A percentile compares a stretch with the other conserved stretches of the same genome.
Conservation (phyloP, 2,888 invertebrate species). For the Oscheius sp. region DNA sequence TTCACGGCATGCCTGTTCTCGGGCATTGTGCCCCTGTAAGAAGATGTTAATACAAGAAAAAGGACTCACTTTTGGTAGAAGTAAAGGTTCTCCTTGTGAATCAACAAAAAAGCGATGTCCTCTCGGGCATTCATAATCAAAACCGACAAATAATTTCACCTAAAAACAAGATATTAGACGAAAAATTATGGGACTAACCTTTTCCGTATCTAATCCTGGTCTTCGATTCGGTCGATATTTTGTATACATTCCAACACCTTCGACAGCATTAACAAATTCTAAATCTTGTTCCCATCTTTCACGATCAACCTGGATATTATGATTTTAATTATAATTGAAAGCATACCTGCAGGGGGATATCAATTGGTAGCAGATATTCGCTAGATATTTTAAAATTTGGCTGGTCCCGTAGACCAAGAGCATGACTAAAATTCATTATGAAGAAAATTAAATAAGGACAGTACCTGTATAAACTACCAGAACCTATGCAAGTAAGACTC, state of each 20-base stretch:
- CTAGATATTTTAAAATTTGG: conserved; percentile 90
- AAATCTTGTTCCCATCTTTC: conserved; percentile 32
- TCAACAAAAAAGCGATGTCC: conserved; percentile 92
- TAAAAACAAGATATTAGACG: conserved; percentile 29
- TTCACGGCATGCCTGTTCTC: conserved; percentile 23
- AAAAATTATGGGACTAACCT: not conserved
- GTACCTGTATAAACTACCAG: conserved; percentile 85
- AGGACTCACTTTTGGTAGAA: conserved; percentile 40
- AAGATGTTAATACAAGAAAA: not conserved
- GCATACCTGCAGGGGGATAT: conserved; percentile 77
- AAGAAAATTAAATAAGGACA: not conserved
- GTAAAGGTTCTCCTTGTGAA: conserved; percentile 44
- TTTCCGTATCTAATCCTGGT: conserved; percentile 11
- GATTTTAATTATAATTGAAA: not conserved
- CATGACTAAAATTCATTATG: conserved; percentile 44
- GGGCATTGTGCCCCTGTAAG: conserved; percentile 15
- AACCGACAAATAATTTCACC: conserved; percentile 82
- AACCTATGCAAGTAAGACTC: conserved; percentile 89
- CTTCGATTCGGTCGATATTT: conserved; percentile 10
- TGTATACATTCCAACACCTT: conserved; percentile 28
- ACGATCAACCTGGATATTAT: conserved; percentile 19
- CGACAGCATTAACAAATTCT: conserved; percentile 30
- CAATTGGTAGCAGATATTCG: conserved; percentile 93
- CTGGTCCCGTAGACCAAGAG: conserved; percentile 84
- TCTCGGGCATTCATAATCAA: conserved; percentile 95